phyloP scores from a whole-genome alignment of 1,140 invertebrate species.

The Caenorhabditis remanei region DNA sequence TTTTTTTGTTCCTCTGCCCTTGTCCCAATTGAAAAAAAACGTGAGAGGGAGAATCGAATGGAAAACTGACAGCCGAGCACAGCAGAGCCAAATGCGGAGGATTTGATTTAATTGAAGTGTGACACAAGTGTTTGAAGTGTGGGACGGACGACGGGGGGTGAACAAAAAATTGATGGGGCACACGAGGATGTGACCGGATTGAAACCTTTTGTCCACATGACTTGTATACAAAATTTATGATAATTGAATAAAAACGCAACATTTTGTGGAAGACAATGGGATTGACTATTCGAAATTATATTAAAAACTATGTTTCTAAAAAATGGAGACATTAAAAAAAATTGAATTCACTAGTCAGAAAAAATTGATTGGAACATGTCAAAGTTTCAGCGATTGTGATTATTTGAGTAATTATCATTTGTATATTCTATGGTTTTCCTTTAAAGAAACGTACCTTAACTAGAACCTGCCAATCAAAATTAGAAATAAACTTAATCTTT shows the following conservation, averaged over 20 bases:
- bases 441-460: too few species aligned
- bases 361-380: too few species aligned
- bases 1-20: not conserved
- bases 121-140: constrained; percentile 55
- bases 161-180: constrained; percentile 35
- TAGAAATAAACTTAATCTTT: too few species aligned
- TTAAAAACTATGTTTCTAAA: too few species aligned
- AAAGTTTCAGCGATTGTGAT: too few species aligned
- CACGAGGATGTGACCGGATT: constrained; percentile 11
- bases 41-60: constrained; percentile 13
- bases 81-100: constrained; percentile 50
- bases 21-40: constrained; percentile 1
- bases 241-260: constrained; percentile 16
- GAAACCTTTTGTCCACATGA: constrained; percentile 45
- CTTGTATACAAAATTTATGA: not conserved
- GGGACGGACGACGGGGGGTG: constrained; percentile 24
- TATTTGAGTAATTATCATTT: too few species aligned
- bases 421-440: too few species aligned
- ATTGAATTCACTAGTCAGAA: too few species aligned
- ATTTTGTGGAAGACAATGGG: not conserved
- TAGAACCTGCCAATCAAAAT: too few species aligned
- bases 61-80: constrained; percentile 41
- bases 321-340: too few species aligned
- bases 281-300: too few species aligned
- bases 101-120: constrained; percentile 57